Conservation (phyloP, 2,113 vertebrate species). For the Chrysochloris asiatica region DNA sequence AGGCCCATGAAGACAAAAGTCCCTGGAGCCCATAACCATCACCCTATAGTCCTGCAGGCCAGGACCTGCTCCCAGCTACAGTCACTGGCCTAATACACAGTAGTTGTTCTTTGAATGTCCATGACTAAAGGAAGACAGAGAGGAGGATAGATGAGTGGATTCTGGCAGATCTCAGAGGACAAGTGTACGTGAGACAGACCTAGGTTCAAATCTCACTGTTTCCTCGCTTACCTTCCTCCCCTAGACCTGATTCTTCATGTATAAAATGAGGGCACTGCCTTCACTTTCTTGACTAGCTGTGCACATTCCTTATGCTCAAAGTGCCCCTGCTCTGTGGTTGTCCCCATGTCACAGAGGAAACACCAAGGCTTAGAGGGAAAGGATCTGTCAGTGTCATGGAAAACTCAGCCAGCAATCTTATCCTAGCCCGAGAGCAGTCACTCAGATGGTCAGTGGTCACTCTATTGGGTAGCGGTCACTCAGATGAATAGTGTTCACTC, state of each 20-base stretch:
- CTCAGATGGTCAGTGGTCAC: background rate
- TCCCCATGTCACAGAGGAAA: background rate
- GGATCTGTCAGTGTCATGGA: rapidly evolving
- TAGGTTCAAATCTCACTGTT: background rate
- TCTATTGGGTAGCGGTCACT: background rate
- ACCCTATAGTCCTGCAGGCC: no score
- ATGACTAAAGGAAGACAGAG: background rate
- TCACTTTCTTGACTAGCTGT: rapidly evolving
- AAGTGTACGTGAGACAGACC: background rate
- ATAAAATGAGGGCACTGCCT: background rate
- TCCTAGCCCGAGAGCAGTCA: background rate
- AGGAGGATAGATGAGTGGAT: no score
- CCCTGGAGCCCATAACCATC: background rate
- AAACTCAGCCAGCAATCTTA: background rate
- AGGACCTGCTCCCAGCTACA: background rate
- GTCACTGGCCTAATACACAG: background rate
- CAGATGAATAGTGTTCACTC: no score
- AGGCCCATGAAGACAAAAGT: background rate
- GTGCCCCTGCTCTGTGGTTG: background rate
- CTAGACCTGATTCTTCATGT: background rate
- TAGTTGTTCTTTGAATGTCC: background rate
- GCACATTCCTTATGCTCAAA: background rate
- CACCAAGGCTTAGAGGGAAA: background rate
- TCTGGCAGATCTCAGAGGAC: background rate
- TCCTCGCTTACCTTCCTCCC: background rate